A percentile compares a stretch with the other conserved stretches of the same genome.
Evolutionary conservation across 2,797 vertebrate species (phyloP).

Genomic region (Apodemus agrarius): DNA sequence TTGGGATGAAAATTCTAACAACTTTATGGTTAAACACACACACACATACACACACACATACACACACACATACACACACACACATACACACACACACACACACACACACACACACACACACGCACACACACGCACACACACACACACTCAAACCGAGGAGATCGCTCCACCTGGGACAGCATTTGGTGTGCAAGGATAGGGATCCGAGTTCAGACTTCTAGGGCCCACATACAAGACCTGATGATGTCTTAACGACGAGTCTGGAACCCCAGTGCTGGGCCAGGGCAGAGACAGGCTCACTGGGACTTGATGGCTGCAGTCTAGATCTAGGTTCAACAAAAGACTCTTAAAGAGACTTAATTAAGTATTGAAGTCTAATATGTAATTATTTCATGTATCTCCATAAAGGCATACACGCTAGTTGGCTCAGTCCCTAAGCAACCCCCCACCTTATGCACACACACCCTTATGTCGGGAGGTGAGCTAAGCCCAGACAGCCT

Average conservation of each 20-base stretch:
- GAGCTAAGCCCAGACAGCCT: too few species aligned
- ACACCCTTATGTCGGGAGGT: too few species aligned
- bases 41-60: too few species aligned
- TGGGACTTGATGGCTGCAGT: background rate
- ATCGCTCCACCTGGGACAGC: background rate
- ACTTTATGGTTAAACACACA: background rate
- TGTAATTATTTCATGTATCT: background rate
- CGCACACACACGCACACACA: background rate
- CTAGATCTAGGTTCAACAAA: background rate
- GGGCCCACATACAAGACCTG: too few species aligned
- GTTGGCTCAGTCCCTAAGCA: background rate
- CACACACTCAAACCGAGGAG: too few species aligned
- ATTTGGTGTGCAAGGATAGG: too few species aligned
- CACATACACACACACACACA: background rate
- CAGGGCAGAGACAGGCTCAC: background rate
- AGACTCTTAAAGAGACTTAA: background rate
- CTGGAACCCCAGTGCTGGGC: background rate
- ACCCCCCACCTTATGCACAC: too few species aligned
- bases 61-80: too few species aligned
- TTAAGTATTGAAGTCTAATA: constrained; percentile 7
- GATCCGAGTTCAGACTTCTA: background rate
- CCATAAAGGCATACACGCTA: constrained; percentile 1
- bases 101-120: background rate
- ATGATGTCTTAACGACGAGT: background rate
- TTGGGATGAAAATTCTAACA: background rate